Conservation (phyloP, 2,113 vertebrate species). For the Phainopepla nitens region DNA sequence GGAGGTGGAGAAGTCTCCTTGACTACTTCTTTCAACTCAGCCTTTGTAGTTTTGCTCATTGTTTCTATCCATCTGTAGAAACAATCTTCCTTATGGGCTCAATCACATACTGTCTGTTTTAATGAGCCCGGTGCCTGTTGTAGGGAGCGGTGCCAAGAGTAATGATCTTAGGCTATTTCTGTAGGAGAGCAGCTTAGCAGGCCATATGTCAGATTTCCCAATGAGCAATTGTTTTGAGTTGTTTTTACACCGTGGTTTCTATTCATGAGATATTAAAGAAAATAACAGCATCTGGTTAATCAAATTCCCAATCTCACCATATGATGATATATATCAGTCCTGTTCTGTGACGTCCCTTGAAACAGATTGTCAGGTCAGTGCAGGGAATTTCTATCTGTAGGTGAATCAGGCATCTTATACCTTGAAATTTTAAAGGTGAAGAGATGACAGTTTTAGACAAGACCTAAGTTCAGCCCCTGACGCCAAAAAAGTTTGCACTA, state of each 20-base stretch:
- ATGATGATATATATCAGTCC: not conserved
- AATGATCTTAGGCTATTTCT: constrained; percentile 33
- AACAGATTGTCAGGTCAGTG: not conserved
- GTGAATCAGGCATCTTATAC: not conserved
- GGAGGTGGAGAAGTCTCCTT: constrained; percentile 53
- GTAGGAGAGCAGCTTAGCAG: constrained; percentile 19
- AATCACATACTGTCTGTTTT: not conserved
- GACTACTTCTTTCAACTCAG: constrained; percentile 12
- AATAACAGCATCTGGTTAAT: constrained; percentile 38
- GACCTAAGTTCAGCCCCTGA: not conserved
- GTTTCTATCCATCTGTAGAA: constrained; percentile 18
- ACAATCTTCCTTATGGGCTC: not conserved
- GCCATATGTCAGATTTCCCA: constrained; percentile 47
- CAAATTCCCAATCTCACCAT: not conserved
- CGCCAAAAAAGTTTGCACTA: not conserved
- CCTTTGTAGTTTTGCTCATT: not conserved
- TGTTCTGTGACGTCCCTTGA: not conserved
- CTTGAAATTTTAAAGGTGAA: not conserved
- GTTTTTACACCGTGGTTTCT: constrained; percentile 12
- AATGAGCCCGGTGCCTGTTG: not conserved
- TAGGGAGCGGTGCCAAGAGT: not conserved
- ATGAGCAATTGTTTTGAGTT: constrained; percentile 29
- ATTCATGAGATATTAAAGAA: constrained; percentile 18
- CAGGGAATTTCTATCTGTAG: not conserved
- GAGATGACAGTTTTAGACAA: not conserved